Evolutionary conservation across 2,797 vertebrate genomes (phyloP), one percentile per base, ranked within the genome.

Genomic region (Dryobates pubescens): DNA sequence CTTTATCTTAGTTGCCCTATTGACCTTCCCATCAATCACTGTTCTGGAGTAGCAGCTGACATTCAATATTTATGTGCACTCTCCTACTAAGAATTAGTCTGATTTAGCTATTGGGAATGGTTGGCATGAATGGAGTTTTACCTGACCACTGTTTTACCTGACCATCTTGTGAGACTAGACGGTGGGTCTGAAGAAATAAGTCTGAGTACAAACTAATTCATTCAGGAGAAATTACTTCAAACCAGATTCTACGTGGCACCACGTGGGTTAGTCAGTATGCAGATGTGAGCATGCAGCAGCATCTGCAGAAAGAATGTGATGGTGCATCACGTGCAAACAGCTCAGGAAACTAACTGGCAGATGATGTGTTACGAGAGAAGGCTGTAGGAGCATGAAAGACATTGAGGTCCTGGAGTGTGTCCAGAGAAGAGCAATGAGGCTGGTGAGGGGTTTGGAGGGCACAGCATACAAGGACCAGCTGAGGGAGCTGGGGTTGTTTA

Each of bases 51-150:
- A 53, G 68, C 34, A 88, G 34, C 26, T 17, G 9, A 47, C 15
- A 64, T 86, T 38, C 63, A 90, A 72, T 84, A 88, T 88, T 84
- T 84, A 91, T 76, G 15, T 86, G 2, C 38, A 84, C n/a, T 84
- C 82, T 27, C 17, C 45, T 73, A 57, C 86, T 79, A 91, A 90
- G 61, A 62, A 58, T 82, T 51, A 67, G n/a, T 34, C 29, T 61
- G 32, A 86, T 49, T 45, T 71, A 58, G 63, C 29, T 77, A 77
- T 79, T 16, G 51, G 36, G 62, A 82, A 72, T 23, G 56, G 70
- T 58, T 88, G 67, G 67, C 43, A 65, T 43, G 58, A 90, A 70
- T 49, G 23, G 5, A 49, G 14, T 73, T 32, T n/a, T n/a, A n/a
- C n/a, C n/a, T n/a, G n/a, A n/a, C n/a, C n/a, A 78, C 30, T 71